A percentile compares a stretch with the other conserved stretches of the same genome.
Conservation (phyloP, 35 echinoderm and acorn worm species). For the Apostichopus californicus region DNA sequence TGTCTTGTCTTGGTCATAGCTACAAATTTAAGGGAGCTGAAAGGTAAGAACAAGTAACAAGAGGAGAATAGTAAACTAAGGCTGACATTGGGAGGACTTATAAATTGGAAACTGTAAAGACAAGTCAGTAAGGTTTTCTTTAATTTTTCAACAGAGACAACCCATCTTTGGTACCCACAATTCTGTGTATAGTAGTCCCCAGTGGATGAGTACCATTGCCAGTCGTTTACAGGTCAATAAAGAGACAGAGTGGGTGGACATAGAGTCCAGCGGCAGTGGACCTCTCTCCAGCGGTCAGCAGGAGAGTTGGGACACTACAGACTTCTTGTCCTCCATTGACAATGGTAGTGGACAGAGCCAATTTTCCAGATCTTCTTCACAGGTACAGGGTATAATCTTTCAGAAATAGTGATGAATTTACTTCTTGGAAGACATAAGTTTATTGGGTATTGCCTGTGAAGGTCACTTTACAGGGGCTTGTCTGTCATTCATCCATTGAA, state of each 20-base stretch:
- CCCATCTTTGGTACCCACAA: slow-evolving; percentile 24
- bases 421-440: too few species aligned
- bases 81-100: too few species aligned
- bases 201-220: slow-evolving; percentile 13
- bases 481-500: too few species aligned
- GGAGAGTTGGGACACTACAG: slow-evolving; percentile 47
- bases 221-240: not conserved
- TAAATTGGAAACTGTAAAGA: too few species aligned
- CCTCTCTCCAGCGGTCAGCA: not conserved
- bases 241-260: not conserved
- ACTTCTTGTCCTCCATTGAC: slow-evolving; percentile 36
- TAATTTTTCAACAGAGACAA: slow-evolving; percentile 10
- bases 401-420: too few species aligned
- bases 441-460: too few species aligned
- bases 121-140: not conserved
- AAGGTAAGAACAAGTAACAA: too few species aligned
- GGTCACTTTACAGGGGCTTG: too few species aligned
- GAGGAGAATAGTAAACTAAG: too few species aligned
- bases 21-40: too few species aligned
- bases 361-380: slow-evolving; percentile 13
- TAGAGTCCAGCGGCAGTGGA: slow-evolving; percentile 18
- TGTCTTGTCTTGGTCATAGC: not conserved
- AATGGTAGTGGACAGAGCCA: not conserved
- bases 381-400: not conserved
- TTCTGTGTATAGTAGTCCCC: slow-evolving; percentile 34